Evolutionary conservation across 1,140 invertebrate genomes (phyloP), one percentile per base, ranked within the genome.

Genomic region (Leptopilina boulardi): DNA sequence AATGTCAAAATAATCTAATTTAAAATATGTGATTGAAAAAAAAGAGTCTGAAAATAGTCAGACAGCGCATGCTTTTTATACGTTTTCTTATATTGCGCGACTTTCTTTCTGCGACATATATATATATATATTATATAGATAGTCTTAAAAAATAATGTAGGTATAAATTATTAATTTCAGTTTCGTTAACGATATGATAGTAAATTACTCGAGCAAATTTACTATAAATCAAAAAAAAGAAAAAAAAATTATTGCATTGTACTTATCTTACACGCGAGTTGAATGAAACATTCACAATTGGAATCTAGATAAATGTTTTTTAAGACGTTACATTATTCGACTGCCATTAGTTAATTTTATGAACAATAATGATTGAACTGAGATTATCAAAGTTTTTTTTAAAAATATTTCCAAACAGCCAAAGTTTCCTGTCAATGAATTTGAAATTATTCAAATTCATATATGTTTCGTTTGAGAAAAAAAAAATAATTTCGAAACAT

Each of bases 341-440:
- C 59, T 66, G 59, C 59, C 59, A 66, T 66, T 66, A n/a, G 23
- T 23, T 66, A 26, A 66, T 66, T n/a, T 66, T 66, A 66, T 30
- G 13, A 66, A 66, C 59, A 66, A n/a, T 2, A 59, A 59, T 6
- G 6, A 11, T 66, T 66, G 9, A 66, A 30, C 11, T 66, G 59
- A 66, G 59, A 34, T 66, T 66, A 66, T 66, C 59, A 26, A 4
- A n/a, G 30, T 54, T 66, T 66, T 66, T 30, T n/a, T n/a, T n/a
- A n/a, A n/a, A 66, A 66, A 30, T 66, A 23, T 30, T 66, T 23
- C 26, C 59, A 66, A 30, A 30, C 59, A 30, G 23, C 59, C 59
- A 59, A 59, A 59, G 56, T 59, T 59, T 59, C 3, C 18, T 21
- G 59, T 34, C 26, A 66, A 23, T 66, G 59, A 23, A 51, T 51